phyloP scores from a whole-genome alignment of 2,888 invertebrate genomes.

The Noctua pronuba region DNA sequence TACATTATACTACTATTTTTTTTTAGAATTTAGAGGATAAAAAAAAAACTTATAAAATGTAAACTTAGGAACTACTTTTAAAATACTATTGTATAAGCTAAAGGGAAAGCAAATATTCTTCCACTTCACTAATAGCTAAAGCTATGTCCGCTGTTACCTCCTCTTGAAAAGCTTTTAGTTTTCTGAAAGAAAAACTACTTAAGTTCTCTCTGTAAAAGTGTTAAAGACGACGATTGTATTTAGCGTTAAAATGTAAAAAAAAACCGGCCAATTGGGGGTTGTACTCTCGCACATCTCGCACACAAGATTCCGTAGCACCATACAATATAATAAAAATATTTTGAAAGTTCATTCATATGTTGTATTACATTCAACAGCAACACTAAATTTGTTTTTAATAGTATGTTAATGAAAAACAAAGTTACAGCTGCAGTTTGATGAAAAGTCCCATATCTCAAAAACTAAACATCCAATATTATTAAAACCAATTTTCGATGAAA shows the following conservation, averaged over 20 bases:
- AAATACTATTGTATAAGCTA: background rate
- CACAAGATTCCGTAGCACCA: no score
- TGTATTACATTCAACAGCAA: no score
- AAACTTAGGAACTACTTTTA: background rate
- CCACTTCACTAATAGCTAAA: slow-evolving; percentile 7
- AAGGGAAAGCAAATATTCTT: background rate
- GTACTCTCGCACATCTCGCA: no score
- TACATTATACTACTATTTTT: background rate
- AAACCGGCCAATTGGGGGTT: no score
- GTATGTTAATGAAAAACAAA: no score
- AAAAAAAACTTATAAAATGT: background rate
- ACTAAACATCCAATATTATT: no score
- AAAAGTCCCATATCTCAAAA: no score
- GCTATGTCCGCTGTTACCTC: background rate
- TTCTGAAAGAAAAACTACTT: slow-evolving; percentile 39
- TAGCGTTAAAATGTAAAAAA: background rate
- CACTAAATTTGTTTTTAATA: no score
- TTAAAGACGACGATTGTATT: slow-evolving; percentile 12
- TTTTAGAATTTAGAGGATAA: background rate
- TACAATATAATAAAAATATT: no score
- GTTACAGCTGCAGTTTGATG: no score
- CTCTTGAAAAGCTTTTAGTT: slow-evolving; percentile 48
- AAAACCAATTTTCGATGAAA: no score
- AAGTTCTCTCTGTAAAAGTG: background rate
- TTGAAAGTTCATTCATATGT: no score